Base-by-base conservation (phyloP, 2,888 invertebrate genomes). In the Meta bourneti region DNA sequence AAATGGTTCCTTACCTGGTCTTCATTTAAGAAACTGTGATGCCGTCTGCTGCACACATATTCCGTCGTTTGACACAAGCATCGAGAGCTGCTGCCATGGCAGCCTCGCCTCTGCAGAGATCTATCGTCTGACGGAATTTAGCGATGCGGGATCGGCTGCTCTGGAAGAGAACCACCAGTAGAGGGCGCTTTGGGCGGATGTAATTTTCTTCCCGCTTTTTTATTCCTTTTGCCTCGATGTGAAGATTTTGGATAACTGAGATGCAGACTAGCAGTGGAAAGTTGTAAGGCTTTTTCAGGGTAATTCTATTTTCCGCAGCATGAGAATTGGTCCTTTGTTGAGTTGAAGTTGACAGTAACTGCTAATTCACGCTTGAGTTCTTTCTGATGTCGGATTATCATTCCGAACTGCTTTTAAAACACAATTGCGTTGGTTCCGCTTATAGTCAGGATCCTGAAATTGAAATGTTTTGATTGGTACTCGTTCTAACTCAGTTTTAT, bases 11-110 rank as follows among this genome's bases (percentile, higher is more conserved):
- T 72, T 84, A 84, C 84, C 75, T 84, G 84, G 34, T 48, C 84
- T 84, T 84, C 84, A 84, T 84, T 84, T 84, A 84, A 74, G 84
- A 84, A 61, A 54, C 61, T 84, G 75, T 75, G n/a, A 54, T 75
- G 54, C 61, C 74, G 84, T 61, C 75, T 34, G 61, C 74, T n/a
- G 49, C 51, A 75, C 75, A 75, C 84, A 84, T 84, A 84, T 84
- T 84, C 84, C 84, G 54, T 72, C 52, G 70, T 19, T 51, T 82
- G n/a, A 52, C 52, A 72, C 82, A 72, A 72, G 70, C 49, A 51
- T 20, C 49, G 74, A 61, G 34, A 34, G 61, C 84, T 54, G 84
- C 84, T 84, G 84, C 84, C 84, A 84, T 84, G 75, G 74, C 84
- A 84, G 84, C 84, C 84, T 75, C 74, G 61, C 84, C 75, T 84